Base-by-base conservation (phyloP, 2,888 invertebrate species). In the Prosopocoilus inquinatus region DNA sequence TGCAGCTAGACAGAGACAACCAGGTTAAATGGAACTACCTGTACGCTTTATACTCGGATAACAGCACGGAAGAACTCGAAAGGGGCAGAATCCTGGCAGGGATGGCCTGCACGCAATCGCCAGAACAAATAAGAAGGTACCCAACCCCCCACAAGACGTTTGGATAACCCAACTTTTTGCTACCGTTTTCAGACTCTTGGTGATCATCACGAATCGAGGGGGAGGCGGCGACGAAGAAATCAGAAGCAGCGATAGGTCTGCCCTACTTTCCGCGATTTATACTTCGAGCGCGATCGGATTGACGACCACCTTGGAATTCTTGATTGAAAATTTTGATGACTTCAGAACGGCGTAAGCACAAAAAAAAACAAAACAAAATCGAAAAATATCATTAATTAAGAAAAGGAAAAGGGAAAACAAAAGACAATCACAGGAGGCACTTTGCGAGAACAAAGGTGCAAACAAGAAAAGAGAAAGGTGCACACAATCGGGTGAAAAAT, bases 41-140 rank as follows among this genome's bases (percentile, higher is more conserved):
- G 7, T 53, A 53, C 35, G 8, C 13, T 1, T 11, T 33, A 12
- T 53, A 53, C 20, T 28, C 47, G 7, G 53, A 32, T n/a, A 33
- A 44, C 7, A 16, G 9, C 16, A 41, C 20, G 32, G 47, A 53
- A 8, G n/a, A 36, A 2, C 9, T 41, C n/a, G 53, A 53, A 16
- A 41, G 33, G 13, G 16, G 32, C 16, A 47, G 53, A 41, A 9
- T 47, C 9, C 11, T 47, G 15, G 35, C 41, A 2, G 53, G 41
- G 15, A 41, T 53, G 43, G 53, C 43, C 15, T 53, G 53, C 13
- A 43, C 48, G 11, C 15, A 12, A 9, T 32, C 38, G 8, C 39
- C 7, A 2, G 41, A 8, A 3, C 20, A 41, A 11, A 34, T 53
- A 35, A 47, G 15, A 13, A 53, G 53, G 32, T 34, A 12, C 16